Conservation (phyloP, 2,888 invertebrate species). For the Anarsia innoxiella region DNA sequence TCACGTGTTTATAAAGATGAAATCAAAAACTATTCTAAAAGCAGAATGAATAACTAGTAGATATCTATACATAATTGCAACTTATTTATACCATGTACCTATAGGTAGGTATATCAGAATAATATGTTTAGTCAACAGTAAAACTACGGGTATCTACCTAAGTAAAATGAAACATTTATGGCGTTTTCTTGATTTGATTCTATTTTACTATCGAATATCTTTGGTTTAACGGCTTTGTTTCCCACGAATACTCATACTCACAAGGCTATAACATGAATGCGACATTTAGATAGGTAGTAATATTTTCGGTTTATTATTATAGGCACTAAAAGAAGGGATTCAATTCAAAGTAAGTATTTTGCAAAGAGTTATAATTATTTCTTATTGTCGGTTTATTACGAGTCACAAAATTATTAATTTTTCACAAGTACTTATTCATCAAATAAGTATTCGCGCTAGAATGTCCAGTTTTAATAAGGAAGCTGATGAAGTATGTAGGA, state of each 20-base stretch:
- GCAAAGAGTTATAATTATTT: conserved; percentile 35
- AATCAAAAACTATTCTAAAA: neutral
- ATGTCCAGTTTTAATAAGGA: no score
- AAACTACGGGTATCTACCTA: no score
- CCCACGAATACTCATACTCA: conserved; percentile 27
- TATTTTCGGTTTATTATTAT: conserved; percentile 31
- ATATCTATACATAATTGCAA: conserved; percentile 6
- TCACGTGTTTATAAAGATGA: neutral
- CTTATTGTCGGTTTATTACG: conserved; percentile 30
- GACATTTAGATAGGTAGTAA: conserved; percentile 5
- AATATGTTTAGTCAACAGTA: conserved; percentile 7
- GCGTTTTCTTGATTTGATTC: conserved; percentile 28
- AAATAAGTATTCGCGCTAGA: no score
- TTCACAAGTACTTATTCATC: no score
- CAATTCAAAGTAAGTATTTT: conserved; percentile 24
- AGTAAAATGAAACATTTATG: conserved; percentile 11
- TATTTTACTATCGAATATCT: conserved; percentile 28
- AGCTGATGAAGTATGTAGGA: no score
- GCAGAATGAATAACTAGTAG: no score
- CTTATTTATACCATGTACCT: conserved; percentile 3
- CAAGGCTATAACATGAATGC: conserved; percentile 19
- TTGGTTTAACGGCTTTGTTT: conserved; percentile 35
- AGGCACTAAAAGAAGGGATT: conserved; percentile 27
- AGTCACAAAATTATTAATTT: no score
- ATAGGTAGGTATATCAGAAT: conserved; percentile 3